Percentiles rank a stretch among this genome's conserved stretches.
Conservation (phyloP, 37 sponge, comb jelly and placozoan genomes). For the Ianthella basta region DNA sequence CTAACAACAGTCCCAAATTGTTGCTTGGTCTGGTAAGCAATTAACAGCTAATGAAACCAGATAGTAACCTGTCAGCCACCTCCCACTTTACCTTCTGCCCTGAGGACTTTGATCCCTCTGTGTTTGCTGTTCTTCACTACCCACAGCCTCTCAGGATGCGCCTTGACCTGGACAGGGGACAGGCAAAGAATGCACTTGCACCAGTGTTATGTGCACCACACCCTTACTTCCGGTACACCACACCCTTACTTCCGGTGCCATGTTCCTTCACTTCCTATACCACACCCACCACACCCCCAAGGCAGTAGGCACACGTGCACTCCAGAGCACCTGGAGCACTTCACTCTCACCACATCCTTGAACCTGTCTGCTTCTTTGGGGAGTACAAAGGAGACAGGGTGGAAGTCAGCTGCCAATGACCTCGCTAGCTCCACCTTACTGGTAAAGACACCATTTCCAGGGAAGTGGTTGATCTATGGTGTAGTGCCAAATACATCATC, state of each 20-base stretch:
- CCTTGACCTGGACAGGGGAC: conserved; percentile 22
- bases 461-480: conserved; percentile 64
- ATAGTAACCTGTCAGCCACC: too few relatives aligned
- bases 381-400: conserved; percentile 47
- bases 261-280: too few relatives aligned
- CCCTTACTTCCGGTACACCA: too few relatives aligned
- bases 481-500: not conserved
- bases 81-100: conserved; percentile 32
- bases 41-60: too few relatives aligned
- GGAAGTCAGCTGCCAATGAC: conserved; percentile 21
- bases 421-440: conserved; percentile 56
- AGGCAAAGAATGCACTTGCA: not conserved
- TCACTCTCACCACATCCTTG: conserved; percentile 34
- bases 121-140: conserved; percentile 73
- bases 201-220: too few relatives aligned
- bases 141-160: conserved; percentile 63
- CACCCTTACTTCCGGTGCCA: too few relatives aligned
- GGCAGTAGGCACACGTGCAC: too few relatives aligned
- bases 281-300: too few relatives aligned
- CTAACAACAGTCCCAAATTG: too few relatives aligned
- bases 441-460: conserved; percentile 64
- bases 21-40: too few relatives aligned
- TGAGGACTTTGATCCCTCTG: conserved; percentile 59
- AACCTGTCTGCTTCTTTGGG: conserved; percentile 51
- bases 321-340: too few relatives aligned